Base-by-base conservation (phyloP, 2,113 vertebrate genomes). In the Rutilus rutilus region DNA sequence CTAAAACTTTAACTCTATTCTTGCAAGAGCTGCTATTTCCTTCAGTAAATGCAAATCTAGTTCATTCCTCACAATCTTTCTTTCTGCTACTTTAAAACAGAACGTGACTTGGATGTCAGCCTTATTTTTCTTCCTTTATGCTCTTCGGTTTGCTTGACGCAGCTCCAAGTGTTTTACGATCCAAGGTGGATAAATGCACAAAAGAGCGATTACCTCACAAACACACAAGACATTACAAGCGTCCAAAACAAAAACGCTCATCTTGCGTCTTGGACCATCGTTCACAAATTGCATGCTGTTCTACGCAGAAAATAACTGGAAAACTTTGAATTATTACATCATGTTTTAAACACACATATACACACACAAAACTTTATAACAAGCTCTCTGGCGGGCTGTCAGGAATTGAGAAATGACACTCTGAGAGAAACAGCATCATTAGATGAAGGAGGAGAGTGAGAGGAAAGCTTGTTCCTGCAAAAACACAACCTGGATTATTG, bases 291-390 rank as follows among this genome's bases (percentile, higher is more conserved):
- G 78, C 59, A 57, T 25, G 36, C 64, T 47, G 60, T 85, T 79
- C n/a, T 64, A 57, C 14, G 30, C 33, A 76, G 74, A 82, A 64
- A 33, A 64, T 60, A 78, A 84, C 77, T 21, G 39, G 33, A 45
- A 45, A 71, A 84, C 65, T 84, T 50, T 86, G 73, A 89, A 86
- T 84, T 73, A 88, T 88, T 86, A 90, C 73, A 59, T 86, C 27
- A 50, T 45, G 54, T 77, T 52, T 71, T 17, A 77, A 2, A 45
- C 2, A 87, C 23, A 30, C 27, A 85, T 47, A 85, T 10, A 62
- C 52, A 39, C 50, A 76, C 50, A 81, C 84, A 78, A 23, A 50
- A 64, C 12, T 7, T 6, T 74, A 27, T 33, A 65, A 78, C 76
- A 59, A 59, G 57, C 73, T 54, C 83, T 71, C 39, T 74, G 77